phyloP scores from a whole-genome alignment of 2,113 vertebrate genomes.

The Urocitellus parryii region DNA sequence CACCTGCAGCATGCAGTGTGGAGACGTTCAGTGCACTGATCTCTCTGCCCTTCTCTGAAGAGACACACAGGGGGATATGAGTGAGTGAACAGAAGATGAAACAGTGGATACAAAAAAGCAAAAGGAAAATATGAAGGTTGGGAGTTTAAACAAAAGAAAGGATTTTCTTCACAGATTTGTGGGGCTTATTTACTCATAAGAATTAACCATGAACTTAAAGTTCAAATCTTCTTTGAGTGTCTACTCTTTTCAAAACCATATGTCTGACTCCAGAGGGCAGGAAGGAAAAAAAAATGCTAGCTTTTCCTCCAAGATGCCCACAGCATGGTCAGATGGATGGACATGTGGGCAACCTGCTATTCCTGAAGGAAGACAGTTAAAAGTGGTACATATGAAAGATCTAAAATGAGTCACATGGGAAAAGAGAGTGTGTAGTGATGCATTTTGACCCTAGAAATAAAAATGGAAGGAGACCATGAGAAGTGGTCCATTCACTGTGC shows the following conservation, averaged over 20 bases:
- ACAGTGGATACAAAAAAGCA: not conserved
- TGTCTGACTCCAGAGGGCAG: not conserved
- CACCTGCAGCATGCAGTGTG: not conserved
- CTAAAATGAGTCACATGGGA: not conserved
- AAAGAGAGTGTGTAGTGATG: rapidly evolving
- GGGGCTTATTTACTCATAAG: not conserved
- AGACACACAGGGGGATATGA: not conserved
- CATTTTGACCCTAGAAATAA: not conserved
- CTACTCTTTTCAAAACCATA: not conserved
- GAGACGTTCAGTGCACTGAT: rapidly evolving
- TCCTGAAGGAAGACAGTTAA: not conserved
- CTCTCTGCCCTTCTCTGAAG: slow-evolving; percentile 1
- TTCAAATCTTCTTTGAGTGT: not conserved
- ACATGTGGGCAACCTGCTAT: not conserved
- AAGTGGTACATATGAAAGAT: not conserved
- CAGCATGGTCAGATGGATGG: not conserved
- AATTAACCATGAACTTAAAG: not conserved
- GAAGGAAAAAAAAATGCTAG: not conserved
- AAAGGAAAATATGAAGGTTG: not conserved
- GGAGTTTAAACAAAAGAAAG: slow-evolving; percentile 8
- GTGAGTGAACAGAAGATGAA: not conserved
- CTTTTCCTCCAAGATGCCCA: not conserved
- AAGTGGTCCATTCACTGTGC: not conserved
- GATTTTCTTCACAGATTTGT: not conserved
- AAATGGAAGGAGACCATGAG: not conserved